Base-by-base conservation (phyloP, 2,113 vertebrate species). In the Rhineura floridana region DNA sequence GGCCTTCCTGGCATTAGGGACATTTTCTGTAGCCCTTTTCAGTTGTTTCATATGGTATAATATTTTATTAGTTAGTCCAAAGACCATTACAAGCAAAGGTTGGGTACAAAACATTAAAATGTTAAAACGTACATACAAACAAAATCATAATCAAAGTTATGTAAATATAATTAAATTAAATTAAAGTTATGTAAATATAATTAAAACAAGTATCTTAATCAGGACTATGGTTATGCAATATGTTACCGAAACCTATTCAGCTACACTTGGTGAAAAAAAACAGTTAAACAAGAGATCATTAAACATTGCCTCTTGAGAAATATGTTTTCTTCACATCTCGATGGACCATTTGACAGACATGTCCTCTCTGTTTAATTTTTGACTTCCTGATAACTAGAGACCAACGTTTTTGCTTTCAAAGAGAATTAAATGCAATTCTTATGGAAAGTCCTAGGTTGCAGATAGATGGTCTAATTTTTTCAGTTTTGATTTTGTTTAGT, bases 321-420 rank as follows among this genome's bases (percentile, higher is more conserved):
- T 89, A 9, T 3, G 17, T 81, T 85, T 11, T 83, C 1, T 12
- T 91, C 90, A 44, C 3, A 76, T 79, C 10, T 52, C 83, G 70
- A 76, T 13, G 13, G 84, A 63, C 87, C 7, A 42, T 88, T 91
- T 72, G 80, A 85, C 46, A 7, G 46, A 21, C 44, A 55, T 23
- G 2, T 65, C 3, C 1, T 42, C 55, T 85, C 42, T 84, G 21
- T 89, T 89, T 88, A 89, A 81, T 92, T 92, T 88, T 85, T 81
- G 36, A 0, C 1, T 83, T 52, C 11, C 39, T 30, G 63, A 1
- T 0, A 79, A 93, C 73, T 48, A 4, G 7, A 91, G 52, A 63
- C 21, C 83, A 80, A 88, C 72, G 63, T 10, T 78, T 52, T 87
- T 79, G 6, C 11, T 0, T 85, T 92, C 39, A 87, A 30, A 85